These are phyloP conservation scores for Drosophila kanekoi DNA, from an alignment of 2,888 invertebrate genomes.

Conservation along the genomic window DNA sequence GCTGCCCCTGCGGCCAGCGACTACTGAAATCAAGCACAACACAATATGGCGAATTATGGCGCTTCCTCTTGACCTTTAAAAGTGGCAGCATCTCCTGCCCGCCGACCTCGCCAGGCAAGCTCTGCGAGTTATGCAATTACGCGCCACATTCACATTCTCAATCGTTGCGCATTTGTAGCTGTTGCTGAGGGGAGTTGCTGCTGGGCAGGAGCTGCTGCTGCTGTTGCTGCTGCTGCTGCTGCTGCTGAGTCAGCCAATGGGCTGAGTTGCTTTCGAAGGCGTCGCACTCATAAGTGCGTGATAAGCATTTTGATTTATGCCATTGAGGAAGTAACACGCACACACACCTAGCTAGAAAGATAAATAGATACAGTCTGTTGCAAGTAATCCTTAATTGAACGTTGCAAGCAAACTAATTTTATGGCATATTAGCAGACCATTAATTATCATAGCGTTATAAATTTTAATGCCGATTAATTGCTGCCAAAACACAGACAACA, in stretches of 20 bases:
- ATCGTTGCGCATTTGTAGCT: slow-evolving; percentile 45
- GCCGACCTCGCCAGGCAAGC: neutral
- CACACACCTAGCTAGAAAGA: slow-evolving; percentile 24
- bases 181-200: slow-evolving; percentile 1
- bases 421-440: slow-evolving; percentile 78
- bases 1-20: slow-evolving; percentile 32
- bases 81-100: neutral
- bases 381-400: slow-evolving; percentile 78
- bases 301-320: slow-evolving; percentile 80
- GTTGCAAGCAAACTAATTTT: slow-evolving; percentile 74
- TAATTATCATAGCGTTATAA: slow-evolving; percentile 74
- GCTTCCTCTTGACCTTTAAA: slow-evolving; percentile 72
- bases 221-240: slow-evolving; percentile 7
- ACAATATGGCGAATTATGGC: slow-evolving; percentile 77
- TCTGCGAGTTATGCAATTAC: slow-evolving; percentile 73
- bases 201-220: slow-evolving; percentile 27
- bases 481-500: slow-evolving; percentile 73
- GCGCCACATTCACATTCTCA: slow-evolving; percentile 58
- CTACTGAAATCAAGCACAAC: slow-evolving; percentile 32
- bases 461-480: slow-evolving; percentile 80
- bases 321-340: slow-evolving; percentile 58
- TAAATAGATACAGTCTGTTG: slow-evolving; percentile 47
- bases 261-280: slow-evolving; percentile 37
- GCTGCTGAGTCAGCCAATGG: slow-evolving; percentile 33
- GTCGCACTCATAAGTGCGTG: slow-evolving; percentile 67